Evolutionary conservation across 2,797 vertebrate genomes (phyloP).

Genomic region (Spinus olivaceus): DNA sequence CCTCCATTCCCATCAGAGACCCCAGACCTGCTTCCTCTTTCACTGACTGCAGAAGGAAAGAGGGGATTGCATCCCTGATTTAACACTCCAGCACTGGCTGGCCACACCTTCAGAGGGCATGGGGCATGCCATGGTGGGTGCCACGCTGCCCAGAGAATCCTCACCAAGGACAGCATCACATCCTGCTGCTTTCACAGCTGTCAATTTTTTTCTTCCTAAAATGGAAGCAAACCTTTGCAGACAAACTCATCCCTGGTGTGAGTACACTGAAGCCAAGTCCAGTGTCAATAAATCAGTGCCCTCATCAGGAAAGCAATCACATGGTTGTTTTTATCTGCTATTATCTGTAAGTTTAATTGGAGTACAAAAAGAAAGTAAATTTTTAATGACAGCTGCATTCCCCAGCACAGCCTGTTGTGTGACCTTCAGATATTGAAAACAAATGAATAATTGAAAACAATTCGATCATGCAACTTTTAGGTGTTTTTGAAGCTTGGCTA

Average conservation of each 20-base stretch:
- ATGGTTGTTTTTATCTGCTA: slow-evolving; percentile 66
- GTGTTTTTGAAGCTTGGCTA: slow-evolving; percentile 65
- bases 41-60: neutral
- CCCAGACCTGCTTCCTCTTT: neutral
- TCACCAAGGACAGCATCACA: neutral
- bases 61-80: neutral
- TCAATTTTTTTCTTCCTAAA: slow-evolving; percentile 43
- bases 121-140: neutral
- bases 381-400: slow-evolving; percentile 89
- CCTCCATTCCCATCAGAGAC: neutral
- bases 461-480: slow-evolving; percentile 76
- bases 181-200: slow-evolving; percentile 31
- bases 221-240: slow-evolving; percentile 42
- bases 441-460: slow-evolving; percentile 91
- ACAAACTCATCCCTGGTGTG: slow-evolving; percentile 22
- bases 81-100: neutral
- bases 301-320: slow-evolving; percentile 27
- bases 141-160: neutral
- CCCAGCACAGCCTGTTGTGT: slow-evolving; percentile 76
- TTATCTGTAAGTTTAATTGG: slow-evolving; percentile 86
- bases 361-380: slow-evolving; percentile 88
- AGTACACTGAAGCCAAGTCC: slow-evolving; percentile 36
- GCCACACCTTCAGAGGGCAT: neutral
- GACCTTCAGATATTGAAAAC: slow-evolving; percentile 90
- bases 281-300: slow-evolving; percentile 57